phyloP scores from a whole-genome alignment of 1,140 invertebrate species.

The Drosophila nigrodunni region DNA sequence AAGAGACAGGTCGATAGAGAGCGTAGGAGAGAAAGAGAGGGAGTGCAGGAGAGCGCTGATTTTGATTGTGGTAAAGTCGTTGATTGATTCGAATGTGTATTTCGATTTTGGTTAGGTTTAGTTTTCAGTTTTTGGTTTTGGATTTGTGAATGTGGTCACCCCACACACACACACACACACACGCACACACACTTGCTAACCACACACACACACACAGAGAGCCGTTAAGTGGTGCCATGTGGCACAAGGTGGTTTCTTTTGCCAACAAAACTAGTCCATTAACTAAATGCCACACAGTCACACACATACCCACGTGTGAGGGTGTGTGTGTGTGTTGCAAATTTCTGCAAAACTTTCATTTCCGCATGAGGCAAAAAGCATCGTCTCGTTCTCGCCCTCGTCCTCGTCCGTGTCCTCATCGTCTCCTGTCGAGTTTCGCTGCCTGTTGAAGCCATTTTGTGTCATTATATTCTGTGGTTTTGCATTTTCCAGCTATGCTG shows the following conservation, averaged over 20 bases:
- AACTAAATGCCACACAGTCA: slow-evolving; percentile 54
- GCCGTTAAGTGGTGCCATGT: slow-evolving; percentile 53
- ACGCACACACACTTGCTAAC: no score
- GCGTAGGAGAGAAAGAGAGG: neutral
- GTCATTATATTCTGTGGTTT: slow-evolving; percentile 79
- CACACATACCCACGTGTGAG: neutral
- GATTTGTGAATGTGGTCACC: slow-evolving; percentile 27
- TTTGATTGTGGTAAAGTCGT: slow-evolving; percentile 16
- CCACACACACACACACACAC: neutral
- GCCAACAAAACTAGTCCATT: slow-evolving; percentile 71
- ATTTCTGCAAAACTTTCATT: slow-evolving; percentile 67
- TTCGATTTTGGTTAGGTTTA: slow-evolving; percentile 14
- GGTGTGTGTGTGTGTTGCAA: slow-evolving; percentile 18
- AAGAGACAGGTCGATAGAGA: no score
- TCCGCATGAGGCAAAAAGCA: slow-evolving; percentile 47
- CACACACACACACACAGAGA: no score
- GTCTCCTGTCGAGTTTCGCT: neutral
- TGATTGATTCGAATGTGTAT: slow-evolving; percentile 41
- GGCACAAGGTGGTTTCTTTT: slow-evolving; percentile 1
- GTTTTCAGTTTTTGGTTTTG: slow-evolving; percentile 14
- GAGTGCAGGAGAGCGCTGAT: neutral
- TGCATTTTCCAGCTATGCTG: slow-evolving; percentile 67
- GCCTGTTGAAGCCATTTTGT: slow-evolving; percentile 66
- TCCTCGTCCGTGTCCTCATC: no score
- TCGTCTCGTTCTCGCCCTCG: no score